phyloP scores from a whole-genome alignment of 2,888 invertebrate genomes.

The Meloe dianella region DNA sequence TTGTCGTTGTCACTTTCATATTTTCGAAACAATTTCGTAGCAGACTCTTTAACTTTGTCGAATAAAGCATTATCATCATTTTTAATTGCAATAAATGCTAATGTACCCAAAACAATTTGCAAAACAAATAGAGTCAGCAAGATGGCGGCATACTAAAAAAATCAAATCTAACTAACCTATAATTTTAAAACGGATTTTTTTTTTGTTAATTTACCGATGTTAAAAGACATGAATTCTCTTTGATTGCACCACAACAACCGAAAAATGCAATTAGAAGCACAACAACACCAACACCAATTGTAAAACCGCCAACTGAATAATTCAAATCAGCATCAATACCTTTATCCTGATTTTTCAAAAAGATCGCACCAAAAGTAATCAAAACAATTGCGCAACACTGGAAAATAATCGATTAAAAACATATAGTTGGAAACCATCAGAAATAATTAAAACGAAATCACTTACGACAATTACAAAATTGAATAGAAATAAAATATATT shows the following conservation, averaged over 20 bases:
- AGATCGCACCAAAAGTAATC: constrained; percentile 33
- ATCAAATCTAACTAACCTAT: no score
- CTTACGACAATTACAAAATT: constrained; percentile 40
- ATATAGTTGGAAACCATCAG: no score
- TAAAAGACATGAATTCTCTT: constrained; percentile 46
- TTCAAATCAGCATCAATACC: constrained; percentile 28
- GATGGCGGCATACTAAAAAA: constrained; percentile 54
- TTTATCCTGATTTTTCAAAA: constrained; percentile 26
- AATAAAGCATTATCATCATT: constrained; percentile 59
- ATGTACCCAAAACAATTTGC: constrained; percentile 71
- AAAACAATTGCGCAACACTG: constrained; percentile 35
- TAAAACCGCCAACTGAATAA: constrained; percentile 34
- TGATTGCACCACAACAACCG: constrained; percentile 50
- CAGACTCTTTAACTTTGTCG: constrained; percentile 34
- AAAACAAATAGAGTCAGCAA: constrained; percentile 72
- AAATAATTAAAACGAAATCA: constrained; percentile 8
- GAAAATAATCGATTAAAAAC: no score
- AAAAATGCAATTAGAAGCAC: constrained; percentile 50
- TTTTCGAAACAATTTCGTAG: constrained; percentile 59
- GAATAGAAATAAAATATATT: constrained; percentile 37
- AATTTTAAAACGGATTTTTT: no score
- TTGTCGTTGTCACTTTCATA: constrained; percentile 51
- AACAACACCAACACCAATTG: constrained; percentile 46
- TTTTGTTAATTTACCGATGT: constrained; percentile 46
- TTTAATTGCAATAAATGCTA: constrained; percentile 68